phyloP scores from a whole-genome alignment of 2,797 vertebrate genomes.

The Myotis myotis region DNA sequence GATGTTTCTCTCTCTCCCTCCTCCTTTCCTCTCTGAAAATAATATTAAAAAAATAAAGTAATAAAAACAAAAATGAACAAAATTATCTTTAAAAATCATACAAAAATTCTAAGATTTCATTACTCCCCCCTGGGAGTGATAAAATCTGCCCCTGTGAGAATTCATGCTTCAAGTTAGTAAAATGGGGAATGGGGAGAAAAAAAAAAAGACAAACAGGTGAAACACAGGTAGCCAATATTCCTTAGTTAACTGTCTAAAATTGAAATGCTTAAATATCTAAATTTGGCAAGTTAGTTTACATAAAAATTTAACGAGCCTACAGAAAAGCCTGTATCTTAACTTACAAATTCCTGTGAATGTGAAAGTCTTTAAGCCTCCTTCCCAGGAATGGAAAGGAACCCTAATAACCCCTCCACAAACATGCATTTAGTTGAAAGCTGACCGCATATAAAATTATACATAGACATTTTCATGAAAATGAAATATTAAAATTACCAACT shows the following conservation, averaged over 20 bases:
- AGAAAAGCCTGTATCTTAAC: neutral
- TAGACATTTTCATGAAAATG: neutral
- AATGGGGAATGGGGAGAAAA: neutral
- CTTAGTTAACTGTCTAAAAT: neutral
- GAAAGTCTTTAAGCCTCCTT: neutral
- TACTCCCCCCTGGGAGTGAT: neutral
- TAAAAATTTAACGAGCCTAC: neutral
- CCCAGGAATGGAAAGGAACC: neutral
- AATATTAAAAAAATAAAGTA: neutral
- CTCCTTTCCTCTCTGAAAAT: too few species aligned
- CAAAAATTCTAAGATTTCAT: neutral
- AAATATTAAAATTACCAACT: conserved; percentile 79
- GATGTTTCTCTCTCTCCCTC: too few species aligned
- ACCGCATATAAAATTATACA: neutral
- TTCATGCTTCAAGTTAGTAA: neutral
- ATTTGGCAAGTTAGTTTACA: neutral
- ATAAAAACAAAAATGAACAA: neutral
- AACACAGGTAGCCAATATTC: neutral
- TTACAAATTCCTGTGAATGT: neutral
- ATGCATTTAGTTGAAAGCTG: neutral
- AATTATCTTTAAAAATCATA: neutral
- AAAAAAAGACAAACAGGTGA: neutral
- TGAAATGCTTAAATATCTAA: neutral
- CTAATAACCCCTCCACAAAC: neutral
- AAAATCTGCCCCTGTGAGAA: neutral